phyloP scores from a whole-genome alignment of 2,113 vertebrate species.

The Acanthochromis polyacanthus region DNA sequence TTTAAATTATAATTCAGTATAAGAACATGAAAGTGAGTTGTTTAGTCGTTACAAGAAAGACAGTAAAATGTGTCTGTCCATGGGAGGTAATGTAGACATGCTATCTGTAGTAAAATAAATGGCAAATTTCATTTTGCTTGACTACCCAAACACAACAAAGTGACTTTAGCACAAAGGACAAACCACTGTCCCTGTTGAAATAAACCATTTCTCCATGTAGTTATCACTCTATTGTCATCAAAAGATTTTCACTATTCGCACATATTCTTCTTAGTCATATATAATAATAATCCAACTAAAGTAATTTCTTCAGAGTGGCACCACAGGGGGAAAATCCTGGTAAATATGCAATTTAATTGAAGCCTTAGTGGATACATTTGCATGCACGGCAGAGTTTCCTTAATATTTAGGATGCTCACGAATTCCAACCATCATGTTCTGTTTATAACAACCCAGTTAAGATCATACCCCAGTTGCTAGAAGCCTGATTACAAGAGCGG shows the following conservation, averaged over 20 bases:
- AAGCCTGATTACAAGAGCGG: slow-evolving; percentile 23
- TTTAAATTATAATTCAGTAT: slow-evolving; percentile 8
- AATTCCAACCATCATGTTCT: slow-evolving; percentile 41
- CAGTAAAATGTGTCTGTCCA: background rate
- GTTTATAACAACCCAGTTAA: slow-evolving; percentile 53
- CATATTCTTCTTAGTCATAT: slow-evolving; percentile 19
- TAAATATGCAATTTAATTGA: slow-evolving; percentile 53
- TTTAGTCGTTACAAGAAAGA: slow-evolving; percentile 6
- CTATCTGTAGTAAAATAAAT: slow-evolving; percentile 11
- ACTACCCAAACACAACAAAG: background rate
- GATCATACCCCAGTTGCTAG: slow-evolving; percentile 40
- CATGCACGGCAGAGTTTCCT: slow-evolving; percentile 36
- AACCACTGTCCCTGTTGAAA: background rate
- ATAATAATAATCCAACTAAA: slow-evolving; percentile 28
- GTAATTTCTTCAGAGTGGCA: slow-evolving; percentile 9
- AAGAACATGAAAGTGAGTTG: background rate
- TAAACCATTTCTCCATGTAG: slow-evolving; percentile 5
- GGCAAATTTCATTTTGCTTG: slow-evolving; percentile 2
- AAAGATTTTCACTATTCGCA: slow-evolving; percentile 13
- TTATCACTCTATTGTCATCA: slow-evolving; percentile 10
- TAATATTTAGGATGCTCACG: slow-evolving; percentile 43
- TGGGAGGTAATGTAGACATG: background rate
- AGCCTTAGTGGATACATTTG: slow-evolving; percentile 40
- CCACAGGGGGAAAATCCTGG: slow-evolving; percentile 24
- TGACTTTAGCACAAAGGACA: background rate